phyloP scores from a whole-genome alignment of 2,888 invertebrate genomes.

The Oligia fasciuncula region DNA sequence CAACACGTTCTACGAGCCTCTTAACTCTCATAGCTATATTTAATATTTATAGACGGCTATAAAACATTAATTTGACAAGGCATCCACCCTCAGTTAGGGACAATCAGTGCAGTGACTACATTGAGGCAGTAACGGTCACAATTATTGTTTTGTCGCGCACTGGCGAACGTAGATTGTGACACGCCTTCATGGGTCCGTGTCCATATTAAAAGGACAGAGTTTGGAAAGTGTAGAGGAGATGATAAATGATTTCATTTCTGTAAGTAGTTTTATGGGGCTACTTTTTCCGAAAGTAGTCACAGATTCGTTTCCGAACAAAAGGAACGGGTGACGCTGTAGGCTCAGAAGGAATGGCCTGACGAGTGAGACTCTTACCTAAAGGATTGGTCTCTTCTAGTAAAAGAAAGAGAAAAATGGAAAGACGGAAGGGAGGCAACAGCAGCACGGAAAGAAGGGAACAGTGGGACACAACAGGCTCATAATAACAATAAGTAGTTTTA shows the following conservation, averaged over 20 bases:
- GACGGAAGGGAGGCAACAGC: no score
- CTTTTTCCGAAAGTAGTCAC: not conserved
- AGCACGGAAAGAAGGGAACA: no score
- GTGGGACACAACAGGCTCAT: no score
- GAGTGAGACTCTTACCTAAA: not conserved
- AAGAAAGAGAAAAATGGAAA: not conserved
- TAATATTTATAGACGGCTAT: constrained; percentile 38
- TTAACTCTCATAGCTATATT: constrained; percentile 6
- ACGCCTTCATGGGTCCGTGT: constrained; percentile 60
- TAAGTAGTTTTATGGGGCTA: not conserved
- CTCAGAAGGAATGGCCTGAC: not conserved
- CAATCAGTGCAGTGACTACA: constrained; percentile 57
- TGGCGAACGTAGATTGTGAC: constrained; percentile 59
- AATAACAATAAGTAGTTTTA: not conserved
- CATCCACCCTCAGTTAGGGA: constrained; percentile 40
- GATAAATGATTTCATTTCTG: not conserved
- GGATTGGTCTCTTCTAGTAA: not conserved
- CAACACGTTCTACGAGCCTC: not conserved
- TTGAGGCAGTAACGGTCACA: constrained; percentile 57
- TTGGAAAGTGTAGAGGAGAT: constrained; percentile 32
- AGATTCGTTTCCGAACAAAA: not conserved
- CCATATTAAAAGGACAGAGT: constrained; percentile 52
- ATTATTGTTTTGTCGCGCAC: constrained; percentile 66
- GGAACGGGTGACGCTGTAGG: not conserved
- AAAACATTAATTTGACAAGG: constrained; percentile 62